Conservation (phyloP, 2,888 invertebrate species). For the Siphlonurus alternatus region DNA sequence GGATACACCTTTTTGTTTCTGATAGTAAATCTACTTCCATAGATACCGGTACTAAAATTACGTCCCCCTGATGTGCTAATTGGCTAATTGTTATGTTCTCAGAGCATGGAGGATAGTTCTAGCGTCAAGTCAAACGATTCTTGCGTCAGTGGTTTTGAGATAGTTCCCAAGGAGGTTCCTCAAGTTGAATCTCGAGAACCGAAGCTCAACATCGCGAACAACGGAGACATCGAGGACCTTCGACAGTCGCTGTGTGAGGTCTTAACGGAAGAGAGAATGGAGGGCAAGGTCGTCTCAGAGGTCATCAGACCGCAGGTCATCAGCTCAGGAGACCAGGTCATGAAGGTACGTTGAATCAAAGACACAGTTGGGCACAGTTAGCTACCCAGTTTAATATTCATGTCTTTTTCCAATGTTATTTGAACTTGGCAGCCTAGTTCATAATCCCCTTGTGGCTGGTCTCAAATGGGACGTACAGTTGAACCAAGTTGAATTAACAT, state of each 20-base stretch:
- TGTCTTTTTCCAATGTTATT: no score
- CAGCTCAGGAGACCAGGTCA: not conserved
- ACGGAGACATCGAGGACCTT: constrained; percentile 7
- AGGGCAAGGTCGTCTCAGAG: constrained; percentile 1
- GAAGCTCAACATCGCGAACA: constrained; percentile 5
- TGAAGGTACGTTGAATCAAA: not conserved
- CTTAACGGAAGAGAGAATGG: constrained; percentile 1
- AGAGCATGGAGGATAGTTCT: constrained; percentile 4
- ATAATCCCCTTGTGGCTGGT: no score
- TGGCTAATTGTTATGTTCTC: no score
- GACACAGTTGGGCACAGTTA: no score
- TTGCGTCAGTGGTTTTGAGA: constrained; percentile 6
- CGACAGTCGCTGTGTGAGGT: constrained; percentile 5
- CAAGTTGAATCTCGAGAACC: constrained; percentile 2
- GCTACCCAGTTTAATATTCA: no score
- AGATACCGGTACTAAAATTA: no score
- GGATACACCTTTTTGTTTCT: no score
- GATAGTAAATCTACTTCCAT: no score
- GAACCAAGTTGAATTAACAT: no score
- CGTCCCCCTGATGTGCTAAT: no score
- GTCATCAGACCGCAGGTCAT: constrained; percentile 4
- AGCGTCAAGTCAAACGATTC: constrained; percentile 9
- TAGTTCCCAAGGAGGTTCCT: constrained; percentile 5
- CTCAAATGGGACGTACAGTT: no score
- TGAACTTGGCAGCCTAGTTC: no score